A percentile compares a stretch with the other conserved stretches of the same genome.
phyloP scores from a whole-genome alignment of 2,797 vertebrate genomes.

The Vireo griseus region DNA sequence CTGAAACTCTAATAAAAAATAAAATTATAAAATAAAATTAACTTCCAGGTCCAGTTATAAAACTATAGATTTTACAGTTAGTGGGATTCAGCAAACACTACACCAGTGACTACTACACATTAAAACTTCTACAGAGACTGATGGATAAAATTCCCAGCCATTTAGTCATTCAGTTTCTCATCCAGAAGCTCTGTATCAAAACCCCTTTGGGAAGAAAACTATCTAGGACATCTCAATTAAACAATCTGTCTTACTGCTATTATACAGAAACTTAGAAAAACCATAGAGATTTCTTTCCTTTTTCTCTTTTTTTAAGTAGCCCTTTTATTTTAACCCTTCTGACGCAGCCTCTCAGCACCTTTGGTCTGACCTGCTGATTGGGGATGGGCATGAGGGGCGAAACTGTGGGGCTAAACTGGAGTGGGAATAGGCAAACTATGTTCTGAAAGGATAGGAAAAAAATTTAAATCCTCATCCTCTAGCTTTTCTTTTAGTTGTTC shows the following conservation, averaged over 20 bases:
- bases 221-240: background rate
- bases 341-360: background rate
- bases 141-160: background rate
- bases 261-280: background rate
- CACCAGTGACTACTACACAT: background rate
- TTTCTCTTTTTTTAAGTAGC: background rate
- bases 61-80: background rate
- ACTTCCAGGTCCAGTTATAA: background rate
- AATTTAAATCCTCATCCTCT: background rate
- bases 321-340: background rate
- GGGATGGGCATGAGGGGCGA: background rate
- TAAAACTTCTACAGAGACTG: background rate
- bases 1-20: background rate
- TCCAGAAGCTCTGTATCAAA: background rate
- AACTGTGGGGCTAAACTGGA: background rate
- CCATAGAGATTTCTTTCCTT: fast-evolving
- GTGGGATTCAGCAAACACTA: background rate
- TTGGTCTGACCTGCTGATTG: background rate
- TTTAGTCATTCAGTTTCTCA: background rate
- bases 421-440: background rate
- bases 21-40: background rate
- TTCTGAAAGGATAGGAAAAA: background rate
- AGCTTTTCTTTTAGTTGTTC: background rate
- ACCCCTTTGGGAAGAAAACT: background rate
- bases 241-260: background rate